Base-by-base conservation (phyloP, 1,140 invertebrate species). In the Trichoplusia ni region DNA sequence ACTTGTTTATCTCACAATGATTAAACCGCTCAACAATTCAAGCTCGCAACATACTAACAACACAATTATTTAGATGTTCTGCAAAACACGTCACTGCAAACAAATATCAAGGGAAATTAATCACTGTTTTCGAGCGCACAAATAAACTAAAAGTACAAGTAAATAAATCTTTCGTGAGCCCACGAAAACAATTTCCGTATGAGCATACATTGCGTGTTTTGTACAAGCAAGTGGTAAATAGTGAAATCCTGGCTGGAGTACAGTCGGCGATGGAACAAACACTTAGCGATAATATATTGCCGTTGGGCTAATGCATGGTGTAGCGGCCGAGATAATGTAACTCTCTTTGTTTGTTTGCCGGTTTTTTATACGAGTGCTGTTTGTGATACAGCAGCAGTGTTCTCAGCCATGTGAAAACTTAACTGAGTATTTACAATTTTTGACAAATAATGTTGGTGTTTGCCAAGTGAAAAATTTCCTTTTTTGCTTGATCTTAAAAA, bases 221-320 rank as follows among this genome's bases (percentile, higher is more conserved):
- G 44, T 29, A 29, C 6, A 25, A 58, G 53, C 7, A 8, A 14
- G 53, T 37, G 37, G 53, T 42, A 42, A 58, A 58, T 58, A 58
- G 37, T 42, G 6, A 58, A 42, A 29, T 38, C 53, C 37, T 25
- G 35, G 4, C 16, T 18, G 31, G 27, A 35, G 56, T 46, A 37
- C n/a, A 60, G 14, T 19, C 56, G 25, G 56, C 56, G 47, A 60
- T 58, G 53, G 40, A 58, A 21, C 21, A 47, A 60, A 51, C 61
- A 69, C 67, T 69, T 69, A 64, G 67, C 44, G 67, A 58, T 69
- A 69, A 69, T 44, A 69, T 69, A 69, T 64, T 62, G 67, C 44
- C 37, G 13, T 19, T 6, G 37, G 59, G 58, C 47, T 64, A 69
- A 69, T 69, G 67, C 67, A 69, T 60, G 46, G 54, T 67, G 59